These are phyloP conservation scores for Acipenser ruthenus DNA, from an alignment of 2,797 vertebrate genomes.

Conservation along the genomic window DNA sequence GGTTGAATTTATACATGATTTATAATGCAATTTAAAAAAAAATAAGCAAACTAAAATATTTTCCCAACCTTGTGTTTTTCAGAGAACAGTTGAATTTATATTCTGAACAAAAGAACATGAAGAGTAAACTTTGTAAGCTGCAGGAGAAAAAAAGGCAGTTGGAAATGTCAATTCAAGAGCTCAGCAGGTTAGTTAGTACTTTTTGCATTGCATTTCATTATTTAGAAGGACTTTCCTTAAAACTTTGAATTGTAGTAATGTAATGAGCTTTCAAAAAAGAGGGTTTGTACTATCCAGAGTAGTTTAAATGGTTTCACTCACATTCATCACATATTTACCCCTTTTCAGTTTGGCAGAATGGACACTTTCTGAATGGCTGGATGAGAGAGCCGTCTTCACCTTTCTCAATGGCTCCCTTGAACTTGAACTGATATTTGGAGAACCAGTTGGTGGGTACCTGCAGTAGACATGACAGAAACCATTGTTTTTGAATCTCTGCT, in stretches of 20 bases:
- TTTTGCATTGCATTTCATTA: neutral
- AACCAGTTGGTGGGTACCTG: slow-evolving; percentile 32
- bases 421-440: slow-evolving; percentile 43
- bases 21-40: too few relatives aligned
- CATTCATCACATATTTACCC: neutral
- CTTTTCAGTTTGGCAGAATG: slow-evolving; percentile 56
- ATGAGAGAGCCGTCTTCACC: slow-evolving; percentile 35
- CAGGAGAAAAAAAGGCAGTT: slow-evolving; percentile 40
- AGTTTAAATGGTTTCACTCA: neutral
- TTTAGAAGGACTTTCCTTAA: neutral
- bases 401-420: slow-evolving; percentile 54
- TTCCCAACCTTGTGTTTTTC: neutral
- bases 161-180: slow-evolving; percentile 25
- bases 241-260: neutral
- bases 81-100: slow-evolving; percentile 48
- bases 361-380: slow-evolving; percentile 33
- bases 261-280: neutral
- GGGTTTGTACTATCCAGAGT: neutral
- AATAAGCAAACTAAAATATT: too few relatives aligned
- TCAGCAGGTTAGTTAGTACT: slow-evolving; percentile 40
- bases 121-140: slow-evolving; percentile 36
- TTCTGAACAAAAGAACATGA: slow-evolving; percentile 35
- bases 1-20: too few relatives aligned
- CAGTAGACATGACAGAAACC: neutral
- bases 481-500: neutral